These are phyloP conservation scores for Carapus acus DNA, from an alignment of 2,797 vertebrate genomes.

Conservation along the genomic window DNA sequence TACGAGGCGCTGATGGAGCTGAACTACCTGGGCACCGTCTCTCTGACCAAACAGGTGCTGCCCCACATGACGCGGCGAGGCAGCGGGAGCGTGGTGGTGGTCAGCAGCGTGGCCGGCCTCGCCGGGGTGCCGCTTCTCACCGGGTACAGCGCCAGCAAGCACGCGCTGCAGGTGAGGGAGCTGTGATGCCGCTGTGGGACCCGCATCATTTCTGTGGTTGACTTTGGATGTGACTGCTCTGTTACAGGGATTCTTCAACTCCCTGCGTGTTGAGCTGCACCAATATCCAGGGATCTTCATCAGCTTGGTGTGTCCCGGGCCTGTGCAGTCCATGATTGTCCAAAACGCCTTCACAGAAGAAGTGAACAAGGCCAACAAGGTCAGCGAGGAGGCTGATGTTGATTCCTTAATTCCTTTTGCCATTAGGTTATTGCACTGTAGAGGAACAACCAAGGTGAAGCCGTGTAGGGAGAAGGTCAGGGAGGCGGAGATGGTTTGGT, in stretches of 20 bases:
- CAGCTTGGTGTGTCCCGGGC: constrained; percentile 85
- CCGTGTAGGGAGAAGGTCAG: no score
- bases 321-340: constrained; percentile 85
- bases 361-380: constrained; percentile 78
- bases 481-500: no score
- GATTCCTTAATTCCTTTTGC: no score
- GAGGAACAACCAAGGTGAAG: no score
- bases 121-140: constrained; percentile 73
- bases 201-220: no score
- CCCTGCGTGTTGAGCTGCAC: constrained; percentile 79
- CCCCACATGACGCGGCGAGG: constrained; percentile 82
- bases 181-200: no score
- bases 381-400: not conserved
- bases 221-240: constrained; percentile 1
- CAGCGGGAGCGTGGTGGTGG: constrained; percentile 79
- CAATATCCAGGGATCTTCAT: constrained; percentile 81
- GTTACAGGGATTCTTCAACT: constrained; percentile 88
- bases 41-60: constrained; percentile 85
- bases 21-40: constrained; percentile 90
- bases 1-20: constrained; percentile 83
- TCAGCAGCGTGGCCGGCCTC: constrained; percentile 84
- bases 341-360: constrained; percentile 82
- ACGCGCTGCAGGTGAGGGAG: constrained; percentile 83
- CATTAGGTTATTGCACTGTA: no score
- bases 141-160: constrained; percentile 90